Evolutionary conservation across 2,113 vertebrate genomes (phyloP).

Genomic region (Butastur rufipennis): DNA sequence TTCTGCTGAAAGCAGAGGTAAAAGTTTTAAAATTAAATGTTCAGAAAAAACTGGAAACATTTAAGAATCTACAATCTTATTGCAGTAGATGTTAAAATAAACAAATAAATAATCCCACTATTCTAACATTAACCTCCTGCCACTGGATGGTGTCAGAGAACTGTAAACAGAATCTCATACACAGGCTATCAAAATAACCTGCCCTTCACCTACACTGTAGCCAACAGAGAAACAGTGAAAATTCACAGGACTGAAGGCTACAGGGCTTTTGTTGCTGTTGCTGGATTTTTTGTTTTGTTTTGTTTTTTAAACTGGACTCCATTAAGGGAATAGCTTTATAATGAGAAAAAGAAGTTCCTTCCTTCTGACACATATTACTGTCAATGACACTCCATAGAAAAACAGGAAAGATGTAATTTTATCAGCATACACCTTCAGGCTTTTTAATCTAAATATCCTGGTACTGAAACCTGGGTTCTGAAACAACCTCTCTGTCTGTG

Average conservation of each 20-base stretch:
- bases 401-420: background rate
- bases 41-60: background rate
- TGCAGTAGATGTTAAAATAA: background rate
- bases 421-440: background rate
- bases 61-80: background rate
- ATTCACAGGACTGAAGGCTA: background rate
- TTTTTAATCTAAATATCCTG: background rate
- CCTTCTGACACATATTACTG: background rate
- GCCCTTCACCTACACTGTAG: background rate
- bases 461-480: background rate
- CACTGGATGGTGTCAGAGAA: slow-evolving; percentile 98
- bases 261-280: background rate
- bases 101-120: background rate
- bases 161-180: slow-evolving; percentile 70
- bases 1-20: background rate
- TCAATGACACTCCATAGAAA: background rate
- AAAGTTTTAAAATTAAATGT: background rate
- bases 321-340: background rate
- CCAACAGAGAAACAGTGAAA: background rate
- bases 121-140: slow-evolving; percentile 75
- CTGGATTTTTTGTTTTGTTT: fast-evolving
- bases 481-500: background rate
- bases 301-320: background rate
- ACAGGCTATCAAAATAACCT: background rate
- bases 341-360: background rate